Conservation (phyloP, 2,888 invertebrate species). For the Pristionchus entomophagus region DNA sequence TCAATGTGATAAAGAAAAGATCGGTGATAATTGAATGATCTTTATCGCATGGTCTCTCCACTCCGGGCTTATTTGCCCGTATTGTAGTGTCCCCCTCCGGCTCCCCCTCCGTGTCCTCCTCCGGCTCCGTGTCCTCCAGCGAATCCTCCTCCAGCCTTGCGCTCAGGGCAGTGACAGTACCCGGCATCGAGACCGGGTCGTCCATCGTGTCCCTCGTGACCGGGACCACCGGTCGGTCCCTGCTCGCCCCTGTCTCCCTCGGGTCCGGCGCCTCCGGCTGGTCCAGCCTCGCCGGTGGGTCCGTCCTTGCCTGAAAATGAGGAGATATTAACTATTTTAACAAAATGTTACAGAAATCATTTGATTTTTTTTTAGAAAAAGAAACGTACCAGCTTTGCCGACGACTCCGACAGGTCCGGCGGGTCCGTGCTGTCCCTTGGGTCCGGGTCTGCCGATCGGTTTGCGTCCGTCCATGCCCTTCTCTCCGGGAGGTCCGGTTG, state of each 20-base stretch:
- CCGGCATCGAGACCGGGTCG: slow-evolving; percentile 66
- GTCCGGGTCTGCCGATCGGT: slow-evolving; percentile 48
- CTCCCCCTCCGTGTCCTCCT: too few relatives aligned
- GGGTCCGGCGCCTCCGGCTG: slow-evolving; percentile 37
- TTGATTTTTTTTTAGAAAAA: too few relatives aligned
- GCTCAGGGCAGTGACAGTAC: slow-evolving; percentile 68
- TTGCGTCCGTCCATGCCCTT: slow-evolving; percentile 46
- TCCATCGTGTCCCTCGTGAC: slow-evolving; percentile 47
- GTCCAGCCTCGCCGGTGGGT: slow-evolving; percentile 39
- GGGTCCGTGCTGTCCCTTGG: slow-evolving; percentile 45
- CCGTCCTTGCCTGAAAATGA: slow-evolving; percentile 2
- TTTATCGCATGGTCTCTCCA: not conserved
- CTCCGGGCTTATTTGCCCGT: slow-evolving; percentile 22
- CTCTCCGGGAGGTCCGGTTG: slow-evolving; percentile 37
- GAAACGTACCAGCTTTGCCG: not conserved
- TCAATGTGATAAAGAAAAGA: too few relatives aligned
- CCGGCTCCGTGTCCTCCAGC: slow-evolving; percentile 13
- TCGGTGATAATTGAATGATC: too few relatives aligned
- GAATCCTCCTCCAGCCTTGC: slow-evolving; percentile 24
- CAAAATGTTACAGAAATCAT: too few relatives aligned
- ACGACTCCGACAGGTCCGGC: not conserved
- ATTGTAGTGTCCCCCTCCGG: not conserved
- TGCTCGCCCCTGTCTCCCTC: slow-evolving; percentile 37
- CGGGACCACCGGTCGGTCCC: slow-evolving; percentile 39
- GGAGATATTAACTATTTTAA: too few relatives aligned